Base-by-base conservation (phyloP, 2,797 vertebrate genomes). In the Diplodus sargus region DNA sequence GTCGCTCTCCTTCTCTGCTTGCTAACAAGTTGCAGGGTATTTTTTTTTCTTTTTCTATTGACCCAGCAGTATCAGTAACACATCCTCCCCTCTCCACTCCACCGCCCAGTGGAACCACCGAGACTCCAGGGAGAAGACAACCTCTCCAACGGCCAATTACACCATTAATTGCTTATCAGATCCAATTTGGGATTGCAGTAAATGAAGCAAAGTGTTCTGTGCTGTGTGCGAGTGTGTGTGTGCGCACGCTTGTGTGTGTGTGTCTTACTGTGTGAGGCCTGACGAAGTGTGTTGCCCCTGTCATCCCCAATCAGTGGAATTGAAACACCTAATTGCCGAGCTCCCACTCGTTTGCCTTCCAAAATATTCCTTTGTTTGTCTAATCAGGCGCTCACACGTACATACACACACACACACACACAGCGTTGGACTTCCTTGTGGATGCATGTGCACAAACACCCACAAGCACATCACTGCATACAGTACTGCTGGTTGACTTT, bases 91-190 rank as follows among this genome's bases (percentile, higher is more conserved):
- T 84, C 75, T 87, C 79, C 78, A 79, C 87, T 87, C 61, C 54
- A 84, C 83, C 68, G 78, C 91, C 86, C 89, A 85, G 81, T 84
- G 81, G 88, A 92, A 89, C 89, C 89, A 90, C 88, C 74, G 60
- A 82, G 78, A 67, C 94, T 93, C 90, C 78, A 54, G 91, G 91
- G 93, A 94, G 91, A 92, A 89, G 92, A 92, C 88, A 92, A 87
- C 86, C 90, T 91, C 94, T 95, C 93, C 90, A 84, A 89, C 67
- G 94, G 91, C 92, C 95, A 95, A 95, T 95, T 95, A 95, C 92
- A 88, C 93, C 91, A 95, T 95, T 94, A 95, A 95, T 96, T 94
- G 93, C 92, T 93, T 93, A 95, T 95, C 95, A 94, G 93, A 94
- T 95, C 90, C 91, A 93, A 94, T 96, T 95, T 95, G 81, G 87